Conservation (phyloP, 2,888 invertebrate genomes). For the Xanthia icteritia region DNA sequence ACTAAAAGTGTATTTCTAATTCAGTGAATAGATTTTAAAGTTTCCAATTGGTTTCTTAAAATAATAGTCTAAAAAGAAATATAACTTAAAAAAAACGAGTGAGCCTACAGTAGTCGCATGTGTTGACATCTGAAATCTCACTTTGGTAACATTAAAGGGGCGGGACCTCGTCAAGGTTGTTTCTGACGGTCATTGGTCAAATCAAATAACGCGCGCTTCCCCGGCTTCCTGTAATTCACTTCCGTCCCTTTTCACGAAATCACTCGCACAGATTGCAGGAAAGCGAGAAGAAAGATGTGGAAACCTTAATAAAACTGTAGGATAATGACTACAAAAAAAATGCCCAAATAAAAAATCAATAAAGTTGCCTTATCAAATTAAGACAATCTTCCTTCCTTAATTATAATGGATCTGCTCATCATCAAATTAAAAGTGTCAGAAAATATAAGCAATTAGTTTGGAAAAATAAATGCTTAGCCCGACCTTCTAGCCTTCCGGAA, state of each 20-base stretch:
- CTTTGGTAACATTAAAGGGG: too few relatives aligned
- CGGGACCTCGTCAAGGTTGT: too few relatives aligned
- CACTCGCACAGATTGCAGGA: too few relatives aligned
- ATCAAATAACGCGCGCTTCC: too few relatives aligned
- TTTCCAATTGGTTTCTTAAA: not conserved
- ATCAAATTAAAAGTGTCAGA: constrained; percentile 55
- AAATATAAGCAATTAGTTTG: constrained; percentile 62
- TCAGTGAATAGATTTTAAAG: not conserved
- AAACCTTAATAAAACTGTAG: not conserved
- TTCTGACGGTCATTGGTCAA: too few relatives aligned
- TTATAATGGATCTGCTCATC: constrained; percentile 21
- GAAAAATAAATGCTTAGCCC: constrained; percentile 55
- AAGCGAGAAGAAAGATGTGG: not conserved
- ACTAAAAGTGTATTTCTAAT: not conserved
- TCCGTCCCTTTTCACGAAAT: too few relatives aligned
- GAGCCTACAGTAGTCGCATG: too few relatives aligned
- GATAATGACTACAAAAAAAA: not conserved
- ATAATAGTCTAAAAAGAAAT: not conserved
- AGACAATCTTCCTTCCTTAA: constrained; percentile 9
- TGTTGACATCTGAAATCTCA: too few relatives aligned
- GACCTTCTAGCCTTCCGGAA: constrained; percentile 57
- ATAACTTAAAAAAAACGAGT: not conserved
- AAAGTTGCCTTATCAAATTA: constrained; percentile 17
- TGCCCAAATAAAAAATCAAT: constrained; percentile 15
- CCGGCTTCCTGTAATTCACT: too few relatives aligned